Percentiles rank a stretch among this genome's conserved stretches.
Conservation (phyloP, 2,797 vertebrate genomes). For the Sebastes itinus region DNA sequence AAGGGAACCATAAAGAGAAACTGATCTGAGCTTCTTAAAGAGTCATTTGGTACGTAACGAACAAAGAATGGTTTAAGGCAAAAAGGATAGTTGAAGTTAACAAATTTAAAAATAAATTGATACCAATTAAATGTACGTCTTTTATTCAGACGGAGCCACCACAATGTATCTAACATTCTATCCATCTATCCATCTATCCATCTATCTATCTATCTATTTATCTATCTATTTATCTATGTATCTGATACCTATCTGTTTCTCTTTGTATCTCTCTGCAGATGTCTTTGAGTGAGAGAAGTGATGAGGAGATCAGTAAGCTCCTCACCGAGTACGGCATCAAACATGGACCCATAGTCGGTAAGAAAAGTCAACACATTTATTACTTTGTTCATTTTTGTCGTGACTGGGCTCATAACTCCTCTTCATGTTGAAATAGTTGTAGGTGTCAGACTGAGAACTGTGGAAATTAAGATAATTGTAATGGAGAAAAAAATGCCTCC, state of each 20-base stretch:
- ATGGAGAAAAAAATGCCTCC: not conserved
- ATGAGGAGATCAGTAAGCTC: conserved; percentile 67
- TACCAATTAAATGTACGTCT: too few relatives aligned
- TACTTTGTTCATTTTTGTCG: not conserved
- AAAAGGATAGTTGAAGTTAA: too few relatives aligned
- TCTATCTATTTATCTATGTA: not conserved
- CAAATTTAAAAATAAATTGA: too few relatives aligned
- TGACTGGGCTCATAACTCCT: not conserved
- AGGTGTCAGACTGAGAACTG: not conserved
- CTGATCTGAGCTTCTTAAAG: too few relatives aligned
- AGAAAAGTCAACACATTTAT: not conserved
- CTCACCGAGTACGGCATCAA: conserved; percentile 75
- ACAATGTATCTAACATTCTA: not conserved
- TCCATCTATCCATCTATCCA: not conserved
- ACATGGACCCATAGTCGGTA: conserved; percentile 82
- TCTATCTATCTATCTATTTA: not conserved
- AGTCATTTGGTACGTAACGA: too few relatives aligned
- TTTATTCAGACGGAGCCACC: too few relatives aligned
- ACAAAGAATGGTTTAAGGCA: too few relatives aligned
- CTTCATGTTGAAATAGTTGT: not conserved
- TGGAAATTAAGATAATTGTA: not conserved
- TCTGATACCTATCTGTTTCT: not conserved
- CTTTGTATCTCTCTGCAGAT: conserved; percentile 43
- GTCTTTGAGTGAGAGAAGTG: conserved; percentile 69
- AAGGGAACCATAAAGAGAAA: too few relatives aligned